Evolutionary conservation across 2,113 vertebrate genomes (phyloP).

Genomic region (Pyxicephalus adspersus): DNA sequence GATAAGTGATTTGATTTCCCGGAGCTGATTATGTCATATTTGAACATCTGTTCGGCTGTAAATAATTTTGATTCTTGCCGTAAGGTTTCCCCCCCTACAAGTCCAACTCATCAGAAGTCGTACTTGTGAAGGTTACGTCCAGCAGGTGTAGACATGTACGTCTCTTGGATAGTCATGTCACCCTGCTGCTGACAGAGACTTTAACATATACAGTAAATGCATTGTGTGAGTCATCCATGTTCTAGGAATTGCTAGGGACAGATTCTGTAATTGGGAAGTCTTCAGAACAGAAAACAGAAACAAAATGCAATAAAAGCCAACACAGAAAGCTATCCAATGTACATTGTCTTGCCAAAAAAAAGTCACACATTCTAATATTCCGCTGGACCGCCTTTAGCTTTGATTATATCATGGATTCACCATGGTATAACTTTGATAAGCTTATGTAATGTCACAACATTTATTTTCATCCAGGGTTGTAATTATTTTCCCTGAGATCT

Average conservation of each 20-base stretch:
- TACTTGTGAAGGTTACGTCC: background rate
- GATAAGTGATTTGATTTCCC: background rate
- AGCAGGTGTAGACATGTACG: conserved; percentile 1
- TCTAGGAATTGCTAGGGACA: background rate
- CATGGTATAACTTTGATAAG: no score
- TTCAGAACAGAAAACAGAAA: no score
- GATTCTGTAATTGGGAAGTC: no score
- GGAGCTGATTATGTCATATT: background rate
- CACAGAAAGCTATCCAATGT: no score
- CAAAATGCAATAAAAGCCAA: no score
- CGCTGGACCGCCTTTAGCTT: no score
- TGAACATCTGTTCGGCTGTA: background rate
- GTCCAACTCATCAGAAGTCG: background rate
- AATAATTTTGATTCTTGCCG: background rate
- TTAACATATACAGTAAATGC: background rate
- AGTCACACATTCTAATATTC: no score
- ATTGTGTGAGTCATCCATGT: background rate
- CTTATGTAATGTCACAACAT: no score
- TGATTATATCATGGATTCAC: no score
- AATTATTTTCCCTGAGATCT: no score
- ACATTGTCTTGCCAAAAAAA: no score
- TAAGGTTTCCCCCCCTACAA: background rate
- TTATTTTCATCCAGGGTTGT: no score
- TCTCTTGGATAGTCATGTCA: background rate
- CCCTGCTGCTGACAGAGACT: background rate